Evolutionary conservation across 2,113 vertebrate genomes (phyloP), one percentile per base, ranked within the genome.

Genomic region (Acrocephalus arundinaceus): DNA sequence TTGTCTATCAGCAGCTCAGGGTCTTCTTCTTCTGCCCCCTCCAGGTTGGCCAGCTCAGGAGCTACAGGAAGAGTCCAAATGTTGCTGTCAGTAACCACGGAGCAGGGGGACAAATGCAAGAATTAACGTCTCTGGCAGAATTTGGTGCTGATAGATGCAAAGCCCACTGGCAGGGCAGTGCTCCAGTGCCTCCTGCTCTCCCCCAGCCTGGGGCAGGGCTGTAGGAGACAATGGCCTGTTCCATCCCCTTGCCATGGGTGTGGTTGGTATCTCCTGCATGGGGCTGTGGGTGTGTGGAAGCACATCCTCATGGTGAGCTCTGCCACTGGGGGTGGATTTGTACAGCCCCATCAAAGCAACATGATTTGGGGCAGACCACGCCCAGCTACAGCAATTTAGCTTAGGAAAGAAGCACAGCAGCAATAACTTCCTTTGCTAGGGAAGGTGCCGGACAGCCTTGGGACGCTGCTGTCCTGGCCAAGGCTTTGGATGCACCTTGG

Each of bases 41-140:
- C 98, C 78, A 98, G 97, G 76, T 74, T 87, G 45, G 97, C 96
- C 52, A 98, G 90, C 75, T 97, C 97, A 18, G 98, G 95, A 97
- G 95, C 98, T 98, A 45, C 15, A 43, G 82, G 48, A 86, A 73
- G 57, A 90, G 41, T 25, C 43, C 59, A 89, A 75, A 66, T 0
- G 4, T 33, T 24, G 35, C 25, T 33, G 35, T 67, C 33, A 85
- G 13, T 41, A 75, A 18, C 11, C 61, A 49, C 1, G 15, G 46
- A 55, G 30, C 25, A 43, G n/a, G 15, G 18, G 30, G 6, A 73
- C 11, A 43, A 54, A 72, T 0, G 46, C 41, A 24, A 23, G 13
- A 23, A 11, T 52, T 17, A 46, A 27, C 3, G 30, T n/a, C 28
- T 73, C 14, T 27, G 24, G 8, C 12, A 39, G 57, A 84, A 91